These are phyloP conservation scores for Napeogenes sylphis DNA, from an alignment of 2,888 invertebrate genomes.

Conservation along the genomic window DNA sequence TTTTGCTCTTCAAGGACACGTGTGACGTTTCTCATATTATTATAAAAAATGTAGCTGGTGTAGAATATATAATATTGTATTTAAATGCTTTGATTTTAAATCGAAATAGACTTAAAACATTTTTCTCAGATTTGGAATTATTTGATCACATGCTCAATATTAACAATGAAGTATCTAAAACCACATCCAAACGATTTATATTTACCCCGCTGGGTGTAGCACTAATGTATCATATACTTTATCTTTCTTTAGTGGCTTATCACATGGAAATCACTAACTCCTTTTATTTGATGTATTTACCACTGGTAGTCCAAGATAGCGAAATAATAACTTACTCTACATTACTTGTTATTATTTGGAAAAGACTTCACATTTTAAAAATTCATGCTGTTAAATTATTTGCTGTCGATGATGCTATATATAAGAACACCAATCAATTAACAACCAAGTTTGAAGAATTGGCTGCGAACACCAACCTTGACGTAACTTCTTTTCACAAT, in stretches of 20 bases:
- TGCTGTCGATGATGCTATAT: not conserved
- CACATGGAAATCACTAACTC: not conserved
- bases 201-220: slow-evolving; percentile 10
- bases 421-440: not conserved
- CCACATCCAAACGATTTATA: slow-evolving; percentile 4
- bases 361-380: slow-evolving; percentile 23
- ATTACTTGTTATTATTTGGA: slow-evolving; percentile 20
- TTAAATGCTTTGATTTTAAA: slow-evolving; percentile 13
- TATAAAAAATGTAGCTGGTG: slow-evolving; percentile 9
- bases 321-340: slow-evolving; percentile 27
- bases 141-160: slow-evolving; percentile 21
- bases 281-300: slow-evolving; percentile 14
- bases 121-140: slow-evolving; percentile 14
- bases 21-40: slow-evolving; percentile 8
- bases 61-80: slow-evolving; percentile 20
- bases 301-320: slow-evolving; percentile 20
- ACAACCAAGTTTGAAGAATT: not conserved
- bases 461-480: slow-evolving; percentile 2
- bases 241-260: not conserved
- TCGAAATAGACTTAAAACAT: slow-evolving; percentile 10
- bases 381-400: slow-evolving; percentile 19
- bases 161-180: slow-evolving; percentile 4
- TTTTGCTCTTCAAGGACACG: not conserved
- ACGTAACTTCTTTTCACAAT: slow-evolving; percentile 16
- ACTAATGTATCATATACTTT: slow-evolving; percentile 9